Percentiles rank a stretch among this genome's conserved stretches.
These are phyloP conservation scores for Patagioenas fasciata DNA, from an alignment of 2,113 vertebrate genomes.

Conservation along the genomic window DNA sequence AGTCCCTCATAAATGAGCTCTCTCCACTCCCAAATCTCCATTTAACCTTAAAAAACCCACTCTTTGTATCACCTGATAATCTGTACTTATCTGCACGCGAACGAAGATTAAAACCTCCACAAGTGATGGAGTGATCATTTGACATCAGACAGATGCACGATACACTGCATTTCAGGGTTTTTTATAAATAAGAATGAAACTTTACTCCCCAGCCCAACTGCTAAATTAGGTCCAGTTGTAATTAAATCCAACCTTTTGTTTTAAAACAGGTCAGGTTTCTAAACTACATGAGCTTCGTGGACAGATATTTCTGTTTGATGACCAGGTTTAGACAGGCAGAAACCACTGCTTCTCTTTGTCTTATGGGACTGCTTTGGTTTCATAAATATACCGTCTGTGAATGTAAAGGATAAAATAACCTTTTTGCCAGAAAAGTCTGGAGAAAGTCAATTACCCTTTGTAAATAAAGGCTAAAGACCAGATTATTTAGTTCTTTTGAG, in stretches of 20 bases:
- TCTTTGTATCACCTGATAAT: not conserved
- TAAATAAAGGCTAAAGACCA: slow-evolving; percentile 5
- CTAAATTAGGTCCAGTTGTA: not conserved
- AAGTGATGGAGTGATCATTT: not conserved
- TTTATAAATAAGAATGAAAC: not conserved
- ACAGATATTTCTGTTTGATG: not conserved
- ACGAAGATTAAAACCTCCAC: not conserved
- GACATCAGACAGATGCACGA: fast-evolving
- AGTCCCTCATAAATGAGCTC: not conserved
- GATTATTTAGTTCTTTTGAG: not conserved
- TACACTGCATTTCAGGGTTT: not conserved
- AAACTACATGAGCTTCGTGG: not conserved
- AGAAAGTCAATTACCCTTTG: not conserved
- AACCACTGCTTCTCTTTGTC: not conserved
- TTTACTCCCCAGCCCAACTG: not conserved
- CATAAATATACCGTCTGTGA: not conserved
- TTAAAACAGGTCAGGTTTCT: not conserved
- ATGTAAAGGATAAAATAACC: slow-evolving; percentile 14
- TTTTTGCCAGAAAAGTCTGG: not conserved
- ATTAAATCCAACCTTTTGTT: not conserved
- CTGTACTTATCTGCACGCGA: not conserved
- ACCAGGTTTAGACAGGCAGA: not conserved
- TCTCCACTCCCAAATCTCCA: not conserved
- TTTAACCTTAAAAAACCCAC: not conserved
- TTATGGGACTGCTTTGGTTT: slow-evolving; percentile 24